A percentile compares a stretch with the other conserved stretches of the same genome.
phyloP scores from a whole-genome alignment of 2,113 vertebrate genomes.

The Gasterosteus nipponicus region DNA sequence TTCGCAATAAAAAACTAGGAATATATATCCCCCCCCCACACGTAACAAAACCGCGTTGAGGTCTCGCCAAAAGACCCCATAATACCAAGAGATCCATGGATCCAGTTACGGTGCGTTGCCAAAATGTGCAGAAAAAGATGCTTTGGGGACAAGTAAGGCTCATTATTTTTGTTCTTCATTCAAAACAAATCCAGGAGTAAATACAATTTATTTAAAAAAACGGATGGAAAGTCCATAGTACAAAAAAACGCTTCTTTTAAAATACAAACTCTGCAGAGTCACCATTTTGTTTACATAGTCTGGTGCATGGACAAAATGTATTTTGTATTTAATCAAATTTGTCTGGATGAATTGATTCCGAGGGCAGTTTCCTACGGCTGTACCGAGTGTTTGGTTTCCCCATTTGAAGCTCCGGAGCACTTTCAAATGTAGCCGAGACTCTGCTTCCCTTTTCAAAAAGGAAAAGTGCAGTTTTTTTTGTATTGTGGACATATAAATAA shows the following conservation, averaged over 20 bases:
- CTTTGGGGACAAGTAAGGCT: conserved; percentile 40
- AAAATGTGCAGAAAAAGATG: conserved; percentile 15
- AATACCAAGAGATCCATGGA: background rate
- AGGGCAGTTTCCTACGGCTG: background rate
- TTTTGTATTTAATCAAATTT: background rate
- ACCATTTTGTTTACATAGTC: background rate
- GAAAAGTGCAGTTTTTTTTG: background rate
- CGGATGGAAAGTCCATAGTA: conserved; percentile 11
- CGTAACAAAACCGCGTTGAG: background rate
- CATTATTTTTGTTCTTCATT: conserved; percentile 41
- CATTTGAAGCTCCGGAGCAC: background rate
- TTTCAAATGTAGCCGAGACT: too few relatives aligned
- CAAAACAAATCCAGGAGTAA: conserved; percentile 6
- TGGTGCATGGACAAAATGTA: background rate
- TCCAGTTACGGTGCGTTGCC: background rate
- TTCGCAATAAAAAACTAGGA: background rate
- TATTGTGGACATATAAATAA: background rate
- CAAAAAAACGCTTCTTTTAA: conserved; percentile 4
- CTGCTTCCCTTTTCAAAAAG: background rate
- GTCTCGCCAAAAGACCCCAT: background rate
- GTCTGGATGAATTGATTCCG: background rate
- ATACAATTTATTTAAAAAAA: background rate
- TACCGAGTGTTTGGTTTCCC: background rate
- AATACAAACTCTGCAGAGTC: background rate
- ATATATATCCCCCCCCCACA: too few relatives aligned